A percentile compares a stretch with the other conserved stretches of the same genome.
Evolutionary conservation across 2,888 invertebrate species (phyloP).

Genomic region (Sphaerophoria taeniata): DNA sequence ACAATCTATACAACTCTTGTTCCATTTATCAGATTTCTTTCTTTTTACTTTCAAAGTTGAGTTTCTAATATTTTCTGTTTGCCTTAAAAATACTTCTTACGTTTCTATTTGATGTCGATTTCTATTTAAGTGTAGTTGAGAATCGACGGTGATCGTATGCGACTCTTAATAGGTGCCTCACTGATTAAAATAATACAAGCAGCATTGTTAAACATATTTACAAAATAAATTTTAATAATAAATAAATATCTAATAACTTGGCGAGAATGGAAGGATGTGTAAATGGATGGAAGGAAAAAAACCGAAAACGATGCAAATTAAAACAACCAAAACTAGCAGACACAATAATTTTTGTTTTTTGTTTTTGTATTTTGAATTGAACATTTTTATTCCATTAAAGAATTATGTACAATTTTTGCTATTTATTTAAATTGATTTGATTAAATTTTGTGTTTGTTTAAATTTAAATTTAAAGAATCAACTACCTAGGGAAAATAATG

Average conservation of each 20-base stretch:
- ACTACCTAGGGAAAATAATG: constrained; percentile 65
- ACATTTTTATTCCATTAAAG: constrained; percentile 30
- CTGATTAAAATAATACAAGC: constrained; percentile 57
- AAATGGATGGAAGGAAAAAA: constrained; percentile 9
- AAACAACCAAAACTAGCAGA: constrained; percentile 11
- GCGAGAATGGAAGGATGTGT: constrained; percentile 51
- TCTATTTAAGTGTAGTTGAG: constrained; percentile 33
- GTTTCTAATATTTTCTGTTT: constrained; percentile 49
- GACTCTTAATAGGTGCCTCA: constrained; percentile 51
- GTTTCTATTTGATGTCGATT: constrained; percentile 45
- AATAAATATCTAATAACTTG: constrained; percentile 72
- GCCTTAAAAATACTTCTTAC: constrained; percentile 62
- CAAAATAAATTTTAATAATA: constrained; percentile 69
- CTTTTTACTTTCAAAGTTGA: constrained; percentile 18
- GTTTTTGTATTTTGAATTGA: neutral
- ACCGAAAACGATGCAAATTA: constrained; percentile 8
- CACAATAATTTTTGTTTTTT: constrained; percentile 17
- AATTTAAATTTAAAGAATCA: constrained; percentile 58
- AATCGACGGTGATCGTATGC: constrained; percentile 47
- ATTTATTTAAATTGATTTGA: constrained; percentile 37
- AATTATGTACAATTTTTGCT: constrained; percentile 60
- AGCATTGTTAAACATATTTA: constrained; percentile 45
- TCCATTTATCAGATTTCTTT: constrained; percentile 26
- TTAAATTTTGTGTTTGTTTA: constrained; percentile 10
- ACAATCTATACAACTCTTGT: constrained; percentile 65